Percentiles rank a stretch among this genome's conserved stretches.
Conservation (phyloP, 2,888 invertebrate species). For the Oxyscelio sp. region DNA sequence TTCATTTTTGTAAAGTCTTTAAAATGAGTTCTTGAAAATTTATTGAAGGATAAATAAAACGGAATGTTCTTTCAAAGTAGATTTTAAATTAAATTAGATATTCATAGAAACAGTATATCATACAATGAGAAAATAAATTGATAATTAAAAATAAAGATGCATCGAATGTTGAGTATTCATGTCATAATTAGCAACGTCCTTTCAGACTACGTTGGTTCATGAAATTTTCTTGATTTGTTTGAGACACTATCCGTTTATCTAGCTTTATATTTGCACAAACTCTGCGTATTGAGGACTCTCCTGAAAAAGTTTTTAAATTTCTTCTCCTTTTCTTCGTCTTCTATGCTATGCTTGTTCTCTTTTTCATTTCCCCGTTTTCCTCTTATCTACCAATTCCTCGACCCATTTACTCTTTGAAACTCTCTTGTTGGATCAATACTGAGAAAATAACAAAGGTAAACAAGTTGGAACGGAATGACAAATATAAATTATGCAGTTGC, state of each 20-base stretch:
- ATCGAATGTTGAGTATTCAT: neutral
- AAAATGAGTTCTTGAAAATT: too few relatives aligned
- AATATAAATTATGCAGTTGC: constrained; percentile 85
- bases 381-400: constrained; percentile 72
- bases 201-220: constrained; percentile 82
- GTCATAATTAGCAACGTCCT: constrained; percentile 56
- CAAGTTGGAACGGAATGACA: constrained; percentile 85
- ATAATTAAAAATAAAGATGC: neutral
- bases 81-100: too few relatives aligned
- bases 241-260: constrained; percentile 85
- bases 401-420: constrained; percentile 81
- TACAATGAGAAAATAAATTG: neutral
- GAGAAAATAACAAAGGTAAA: constrained; percentile 86
- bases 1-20: too few relatives aligned
- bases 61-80: too few relatives aligned
- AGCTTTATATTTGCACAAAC: constrained; percentile 85
- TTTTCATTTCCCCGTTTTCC: constrained; percentile 70
- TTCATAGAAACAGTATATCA: too few relatives aligned
- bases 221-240: constrained; percentile 86
- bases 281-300: constrained; percentile 83
- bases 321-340: constrained; percentile 56
- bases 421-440: constrained; percentile 84
- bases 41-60: too few relatives aligned
- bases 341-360: constrained; percentile 60
- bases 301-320: constrained; percentile 84